Evolutionary conservation across 2,113 vertebrate genomes (phyloP).

Genomic region (Pagrus major): DNA sequence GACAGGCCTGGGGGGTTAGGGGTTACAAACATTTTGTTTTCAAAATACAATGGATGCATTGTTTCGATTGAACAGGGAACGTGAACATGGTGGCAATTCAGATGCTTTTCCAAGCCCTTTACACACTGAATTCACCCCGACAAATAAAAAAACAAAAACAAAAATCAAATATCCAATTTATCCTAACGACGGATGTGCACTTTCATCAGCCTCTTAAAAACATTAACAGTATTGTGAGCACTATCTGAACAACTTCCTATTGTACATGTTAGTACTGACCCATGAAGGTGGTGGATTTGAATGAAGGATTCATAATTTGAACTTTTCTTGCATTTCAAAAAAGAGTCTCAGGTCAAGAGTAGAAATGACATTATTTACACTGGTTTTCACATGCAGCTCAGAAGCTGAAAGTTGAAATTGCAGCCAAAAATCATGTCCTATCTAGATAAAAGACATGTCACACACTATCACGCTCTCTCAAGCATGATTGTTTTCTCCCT

Average conservation of each 20-base stretch:
- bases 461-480: slow-evolving; percentile 42
- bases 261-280: slow-evolving; percentile 73
- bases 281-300: slow-evolving; percentile 60
- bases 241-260: slow-evolving; percentile 64
- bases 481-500: slow-evolving; percentile 21
- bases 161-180: slow-evolving; percentile 51
- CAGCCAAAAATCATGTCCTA: slow-evolving; percentile 74
- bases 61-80: slow-evolving; percentile 63
- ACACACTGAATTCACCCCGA: slow-evolving; percentile 57
- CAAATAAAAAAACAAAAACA: slow-evolving; percentile 44
- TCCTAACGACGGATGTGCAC: slow-evolving; percentile 61
- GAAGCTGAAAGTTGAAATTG: slow-evolving; percentile 77
- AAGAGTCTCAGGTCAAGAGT: slow-evolving; percentile 78
- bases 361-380: slow-evolving; percentile 86
- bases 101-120: slow-evolving; percentile 72
- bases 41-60: slow-evolving; percentile 71
- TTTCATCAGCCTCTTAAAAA: slow-evolving; percentile 55
- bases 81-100: slow-evolving; percentile 54
- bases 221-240: slow-evolving; percentile 54
- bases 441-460: slow-evolving; percentile 65
- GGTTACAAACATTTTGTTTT: slow-evolving; percentile 65
- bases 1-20: slow-evolving; percentile 52
- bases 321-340: slow-evolving; percentile 78
- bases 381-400: slow-evolving; percentile 85
- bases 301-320: slow-evolving; percentile 58